phyloP scores from a whole-genome alignment of 2,113 vertebrate species.

The Enhydra lutris region DNA sequence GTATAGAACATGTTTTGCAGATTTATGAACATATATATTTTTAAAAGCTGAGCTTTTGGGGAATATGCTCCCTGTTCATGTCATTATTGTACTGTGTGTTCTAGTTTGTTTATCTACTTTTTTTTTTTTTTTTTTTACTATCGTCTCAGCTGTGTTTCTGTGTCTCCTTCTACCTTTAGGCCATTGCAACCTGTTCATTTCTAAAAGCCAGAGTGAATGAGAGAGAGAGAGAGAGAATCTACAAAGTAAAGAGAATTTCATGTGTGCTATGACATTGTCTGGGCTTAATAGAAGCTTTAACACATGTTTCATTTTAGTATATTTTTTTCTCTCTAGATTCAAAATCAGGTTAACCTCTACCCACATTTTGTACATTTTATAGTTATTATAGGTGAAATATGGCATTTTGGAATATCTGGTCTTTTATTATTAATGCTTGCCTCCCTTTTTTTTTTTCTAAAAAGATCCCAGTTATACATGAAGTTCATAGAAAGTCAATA shows the following conservation, averaged over 20 bases:
- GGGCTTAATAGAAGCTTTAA: neutral
- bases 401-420: neutral
- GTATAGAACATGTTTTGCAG: neutral
- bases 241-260: neutral
- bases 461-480: neutral
- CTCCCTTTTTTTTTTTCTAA: neutral
- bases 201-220: neutral
- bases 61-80: neutral
- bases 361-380: neutral
- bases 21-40: neutral
- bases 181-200: constrained; percentile 6
- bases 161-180: neutral
- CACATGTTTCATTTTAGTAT: neutral
- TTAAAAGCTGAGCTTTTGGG: neutral
- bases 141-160: neutral
- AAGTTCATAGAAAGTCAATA: constrained; percentile 20
- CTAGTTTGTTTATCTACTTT: neutral
- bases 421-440: neutral
- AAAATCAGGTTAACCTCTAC: neutral
- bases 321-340: neutral
- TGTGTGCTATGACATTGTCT: neutral
- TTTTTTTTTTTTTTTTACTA: neutral
- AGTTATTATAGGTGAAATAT: neutral
- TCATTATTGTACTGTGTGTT: neutral
- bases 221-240: neutral